phyloP scores from a whole-genome alignment of 2,113 vertebrate species.

The Psammodynastes pulverulentus region DNA sequence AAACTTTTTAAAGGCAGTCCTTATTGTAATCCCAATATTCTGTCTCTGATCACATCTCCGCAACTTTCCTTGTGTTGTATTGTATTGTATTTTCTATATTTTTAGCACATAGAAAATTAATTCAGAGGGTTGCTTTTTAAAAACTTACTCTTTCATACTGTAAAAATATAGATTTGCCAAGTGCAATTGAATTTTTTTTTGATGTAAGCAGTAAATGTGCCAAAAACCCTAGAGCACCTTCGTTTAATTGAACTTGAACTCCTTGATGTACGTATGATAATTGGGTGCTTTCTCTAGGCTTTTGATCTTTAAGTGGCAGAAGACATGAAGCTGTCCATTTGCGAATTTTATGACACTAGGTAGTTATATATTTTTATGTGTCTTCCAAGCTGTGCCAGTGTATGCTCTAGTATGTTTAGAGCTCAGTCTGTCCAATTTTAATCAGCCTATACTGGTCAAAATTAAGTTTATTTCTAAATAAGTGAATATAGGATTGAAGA shows the following conservation, averaged over 20 bases:
- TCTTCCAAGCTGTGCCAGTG: slow-evolving; percentile 11
- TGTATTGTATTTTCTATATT: slow-evolving; percentile 16
- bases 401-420: not conserved
- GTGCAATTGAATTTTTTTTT: slow-evolving; percentile 3
- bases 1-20: not conserved
- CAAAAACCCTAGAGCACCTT: slow-evolving; percentile 15
- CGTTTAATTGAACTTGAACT: not conserved
- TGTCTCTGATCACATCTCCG: not conserved
- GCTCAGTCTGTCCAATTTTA: not conserved
- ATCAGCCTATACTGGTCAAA: not conserved
- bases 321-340: slow-evolving; percentile 18
- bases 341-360: not conserved
- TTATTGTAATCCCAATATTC: not conserved
- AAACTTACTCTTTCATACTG: slow-evolving; percentile 21
- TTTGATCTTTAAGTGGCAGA: slow-evolving; percentile 20
- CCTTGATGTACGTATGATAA: slow-evolving; percentile 34
- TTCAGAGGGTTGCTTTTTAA: not conserved
- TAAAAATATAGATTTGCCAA: slow-evolving; percentile 12
- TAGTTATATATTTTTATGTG: not conserved
- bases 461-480: not conserved
- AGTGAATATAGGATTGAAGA: not conserved
- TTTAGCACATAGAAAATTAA: not conserved
- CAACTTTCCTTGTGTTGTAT: slow-evolving; percentile 1
- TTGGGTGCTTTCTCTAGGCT: slow-evolving; percentile 6
- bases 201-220: slow-evolving; percentile 10